phyloP scores from a whole-genome alignment of 2,888 invertebrate species.

The Gibbula magus region DNA sequence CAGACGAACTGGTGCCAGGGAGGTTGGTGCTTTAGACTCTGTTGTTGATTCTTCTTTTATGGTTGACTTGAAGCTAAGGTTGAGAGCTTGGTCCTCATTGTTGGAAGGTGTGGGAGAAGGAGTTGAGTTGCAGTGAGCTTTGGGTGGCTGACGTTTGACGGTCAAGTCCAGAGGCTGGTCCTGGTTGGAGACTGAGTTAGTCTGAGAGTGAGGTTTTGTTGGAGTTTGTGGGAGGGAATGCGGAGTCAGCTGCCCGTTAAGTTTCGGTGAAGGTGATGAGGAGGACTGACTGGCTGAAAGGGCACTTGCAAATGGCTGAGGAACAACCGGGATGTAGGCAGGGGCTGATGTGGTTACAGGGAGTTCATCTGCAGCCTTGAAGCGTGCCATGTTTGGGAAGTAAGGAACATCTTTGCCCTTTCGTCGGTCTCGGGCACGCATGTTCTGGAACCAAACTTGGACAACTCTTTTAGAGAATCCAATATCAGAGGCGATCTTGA shows the following conservation, averaged over 20 bases:
- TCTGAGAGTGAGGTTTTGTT: not conserved
- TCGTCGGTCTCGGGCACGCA: constrained; percentile 84
- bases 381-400: constrained; percentile 53
- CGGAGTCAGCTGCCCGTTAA: constrained; percentile 24
- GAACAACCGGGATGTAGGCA: constrained; percentile 70
- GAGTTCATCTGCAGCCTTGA: constrained; percentile 48
- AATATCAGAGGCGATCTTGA: constrained; percentile 89
- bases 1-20: not conserved
- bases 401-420: constrained; percentile 62
- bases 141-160: constrained; percentile 79
- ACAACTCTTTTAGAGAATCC: constrained; percentile 97
- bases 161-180: constrained; percentile 84
- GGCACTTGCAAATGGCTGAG: constrained; percentile 54
- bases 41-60: constrained; percentile 47
- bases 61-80: constrained; percentile 82
- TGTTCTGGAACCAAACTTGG: constrained; percentile 98
- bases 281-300: constrained; percentile 19
- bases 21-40: constrained; percentile 3
- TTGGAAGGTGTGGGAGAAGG: constrained; percentile 39
- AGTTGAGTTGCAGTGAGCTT: constrained; percentile 76
- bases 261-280: constrained; percentile 25
- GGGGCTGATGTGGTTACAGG: constrained; percentile 35
- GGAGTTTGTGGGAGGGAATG: constrained; percentile 20
- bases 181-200: not conserved
- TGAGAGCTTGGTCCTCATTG: constrained; percentile 82